phyloP scores from a whole-genome alignment of 1,140 invertebrate species.

The Drosophila setifemur region DNA sequence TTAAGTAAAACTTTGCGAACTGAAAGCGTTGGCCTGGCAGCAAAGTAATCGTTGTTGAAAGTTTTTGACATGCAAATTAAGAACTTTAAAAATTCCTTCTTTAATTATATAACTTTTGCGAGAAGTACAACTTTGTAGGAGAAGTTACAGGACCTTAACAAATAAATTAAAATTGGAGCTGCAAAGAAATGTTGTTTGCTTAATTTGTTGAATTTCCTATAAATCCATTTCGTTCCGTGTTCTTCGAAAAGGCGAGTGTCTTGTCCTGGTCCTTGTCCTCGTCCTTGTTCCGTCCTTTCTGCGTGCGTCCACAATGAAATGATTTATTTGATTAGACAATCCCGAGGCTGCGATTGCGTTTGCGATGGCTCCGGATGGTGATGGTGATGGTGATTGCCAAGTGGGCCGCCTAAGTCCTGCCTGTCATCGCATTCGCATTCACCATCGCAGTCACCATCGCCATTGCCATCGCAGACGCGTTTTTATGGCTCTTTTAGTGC shows the following conservation, averaged over 20 bases:
- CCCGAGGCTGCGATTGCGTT: slow-evolving; percentile 50
- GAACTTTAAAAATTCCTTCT: too few relatives aligned
- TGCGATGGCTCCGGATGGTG: slow-evolving; percentile 22
- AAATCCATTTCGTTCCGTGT: too few relatives aligned
- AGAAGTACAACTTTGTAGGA: too few relatives aligned
- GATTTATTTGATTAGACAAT: slow-evolving; percentile 73
- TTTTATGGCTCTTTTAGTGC: slow-evolving; percentile 67
- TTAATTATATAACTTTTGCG: too few relatives aligned
- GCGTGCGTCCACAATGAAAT: slow-evolving; percentile 36
- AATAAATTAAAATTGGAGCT: too few relatives aligned
- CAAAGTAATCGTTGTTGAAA: too few relatives aligned
- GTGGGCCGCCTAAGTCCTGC: slow-evolving; percentile 17
- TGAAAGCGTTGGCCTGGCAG: too few relatives aligned
- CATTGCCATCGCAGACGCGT: slow-evolving; percentile 17
- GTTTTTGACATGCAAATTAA: too few relatives aligned
- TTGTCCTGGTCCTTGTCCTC: not conserved
- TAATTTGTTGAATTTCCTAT: too few relatives aligned
- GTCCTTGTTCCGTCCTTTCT: not conserved
- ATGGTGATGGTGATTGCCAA: slow-evolving; percentile 43
- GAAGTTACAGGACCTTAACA: too few relatives aligned
- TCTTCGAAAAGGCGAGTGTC: not conserved
- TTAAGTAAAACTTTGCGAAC: too few relatives aligned
- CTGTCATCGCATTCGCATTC: slow-evolving; percentile 40
- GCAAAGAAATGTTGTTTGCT: too few relatives aligned
- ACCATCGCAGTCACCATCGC: not conserved